These are phyloP conservation scores for Cathartes aura DNA, from an alignment of 2,113 vertebrate genomes.

Conservation along the genomic window DNA sequence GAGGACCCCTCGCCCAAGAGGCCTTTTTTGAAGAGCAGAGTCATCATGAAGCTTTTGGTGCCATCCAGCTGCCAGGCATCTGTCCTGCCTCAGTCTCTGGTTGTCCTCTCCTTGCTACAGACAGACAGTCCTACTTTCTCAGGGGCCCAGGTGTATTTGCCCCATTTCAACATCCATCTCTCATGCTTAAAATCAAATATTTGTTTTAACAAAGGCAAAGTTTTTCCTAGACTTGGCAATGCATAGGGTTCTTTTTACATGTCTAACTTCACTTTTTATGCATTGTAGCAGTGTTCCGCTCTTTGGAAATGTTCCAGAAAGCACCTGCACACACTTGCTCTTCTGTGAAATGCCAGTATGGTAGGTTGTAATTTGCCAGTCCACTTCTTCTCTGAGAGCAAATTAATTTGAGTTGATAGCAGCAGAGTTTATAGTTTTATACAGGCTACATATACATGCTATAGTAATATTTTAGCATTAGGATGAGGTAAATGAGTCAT, in stretches of 20 bases:
- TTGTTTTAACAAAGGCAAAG: neutral
- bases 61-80: accelerated
- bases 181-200: neutral
- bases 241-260: neutral
- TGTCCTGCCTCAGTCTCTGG: neutral
- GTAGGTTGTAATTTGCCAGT: neutral
- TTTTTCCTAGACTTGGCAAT: neutral
- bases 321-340: neutral
- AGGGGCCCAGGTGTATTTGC: neutral
- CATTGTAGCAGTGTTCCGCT: neutral
- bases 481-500: neutral
- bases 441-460: neutral
- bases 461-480: neutral
- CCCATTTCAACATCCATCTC: neutral
- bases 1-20: accelerated
- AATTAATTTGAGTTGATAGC: constrained; percentile 26
- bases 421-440: neutral
- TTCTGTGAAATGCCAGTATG: neutral
- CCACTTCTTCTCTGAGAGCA: neutral
- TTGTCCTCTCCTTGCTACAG: neutral
- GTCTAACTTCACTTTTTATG: neutral
- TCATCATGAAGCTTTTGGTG: neutral
- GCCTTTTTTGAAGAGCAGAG: neutral
- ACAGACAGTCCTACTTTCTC: neutral
- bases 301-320: constrained; percentile 1